Evolutionary conservation across 2,113 vertebrate species (phyloP).

Genomic region (Nerophis lumbriciformis): DNA sequence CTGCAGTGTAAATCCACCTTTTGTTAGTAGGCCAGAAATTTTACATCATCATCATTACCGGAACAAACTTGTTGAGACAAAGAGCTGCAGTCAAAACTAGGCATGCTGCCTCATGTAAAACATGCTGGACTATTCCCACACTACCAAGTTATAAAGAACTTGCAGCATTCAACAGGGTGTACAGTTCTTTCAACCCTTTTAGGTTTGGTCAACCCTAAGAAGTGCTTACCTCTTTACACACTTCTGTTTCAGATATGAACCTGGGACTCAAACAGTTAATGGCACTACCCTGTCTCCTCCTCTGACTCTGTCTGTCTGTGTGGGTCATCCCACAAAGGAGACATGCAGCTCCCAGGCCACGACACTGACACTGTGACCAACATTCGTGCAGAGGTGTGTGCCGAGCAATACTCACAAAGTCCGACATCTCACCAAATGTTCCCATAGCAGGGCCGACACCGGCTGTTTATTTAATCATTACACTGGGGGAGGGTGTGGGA

Average conservation of each 20-base stretch:
- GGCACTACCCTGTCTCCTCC: constrained; percentile 32
- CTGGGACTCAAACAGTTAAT: constrained; percentile 37
- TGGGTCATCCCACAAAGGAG: constrained; percentile 38
- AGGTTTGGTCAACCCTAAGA: not conserved
- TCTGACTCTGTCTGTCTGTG: constrained; percentile 33
- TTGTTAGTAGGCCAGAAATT: not conserved
- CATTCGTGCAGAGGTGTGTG: constrained; percentile 42
- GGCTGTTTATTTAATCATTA: constrained; percentile 63
- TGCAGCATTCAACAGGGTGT: too few species aligned
- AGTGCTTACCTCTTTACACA: too few species aligned
- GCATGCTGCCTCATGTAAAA: not conserved
- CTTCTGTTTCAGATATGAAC: constrained; percentile 9
- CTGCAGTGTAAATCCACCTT: not conserved
- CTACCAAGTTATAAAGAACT: not conserved
- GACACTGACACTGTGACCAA: constrained; percentile 38
- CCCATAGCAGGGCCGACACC: constrained; percentile 52
- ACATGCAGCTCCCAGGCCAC: constrained; percentile 34
- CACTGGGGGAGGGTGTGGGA: constrained; percentile 39
- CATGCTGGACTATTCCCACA: not conserved
- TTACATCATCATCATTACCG: not conserved
- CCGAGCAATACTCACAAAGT: constrained; percentile 22
- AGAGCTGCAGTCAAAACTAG: not conserved
- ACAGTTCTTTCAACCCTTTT: not conserved
- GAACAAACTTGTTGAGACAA: not conserved
- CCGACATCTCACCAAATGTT: constrained; percentile 36